Percentiles rank a stretch among this genome's conserved stretches.
These are phyloP conservation scores for Temnothorax longispinosus DNA, from an alignment of 1,140 invertebrate genomes.

Conservation along the genomic window DNA sequence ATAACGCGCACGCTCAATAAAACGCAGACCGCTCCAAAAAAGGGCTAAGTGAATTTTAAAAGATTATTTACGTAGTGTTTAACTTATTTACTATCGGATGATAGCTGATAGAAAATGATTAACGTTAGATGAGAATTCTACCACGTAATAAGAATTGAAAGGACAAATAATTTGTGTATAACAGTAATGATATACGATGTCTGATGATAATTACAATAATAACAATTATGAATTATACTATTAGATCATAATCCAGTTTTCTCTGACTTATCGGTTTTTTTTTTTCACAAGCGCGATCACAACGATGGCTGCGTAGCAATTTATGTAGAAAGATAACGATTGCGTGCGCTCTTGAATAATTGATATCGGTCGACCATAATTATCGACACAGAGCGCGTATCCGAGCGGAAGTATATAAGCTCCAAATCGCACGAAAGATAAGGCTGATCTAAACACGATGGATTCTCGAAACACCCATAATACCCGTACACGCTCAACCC, in stretches of 20 bases:
- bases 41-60: background rate
- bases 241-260: slow-evolving; percentile 10
- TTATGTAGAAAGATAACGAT: background rate
- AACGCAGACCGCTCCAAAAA: slow-evolving; percentile 12
- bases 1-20: slow-evolving; percentile 43
- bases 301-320: background rate
- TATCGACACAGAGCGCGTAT: background rate
- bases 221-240: background rate
- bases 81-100: background rate
- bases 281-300: background rate
- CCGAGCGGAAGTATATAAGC: slow-evolving; percentile 31
- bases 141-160: background rate
- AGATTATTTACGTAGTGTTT: background rate
- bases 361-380: background rate
- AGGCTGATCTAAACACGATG: slow-evolving; percentile 41
- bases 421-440: slow-evolving; percentile 32
- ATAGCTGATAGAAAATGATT: background rate
- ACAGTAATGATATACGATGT: background rate
- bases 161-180: background rate
- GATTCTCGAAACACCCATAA: slow-evolving; percentile 35
- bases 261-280: background rate
- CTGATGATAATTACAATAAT: background rate
- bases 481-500: background rate
- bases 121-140: background rate
- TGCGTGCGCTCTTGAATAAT: background rate